These are phyloP conservation scores for Platygyra sinensis DNA, from an alignment of 64 coral and sea anemone species.

Conservation along the genomic window DNA sequence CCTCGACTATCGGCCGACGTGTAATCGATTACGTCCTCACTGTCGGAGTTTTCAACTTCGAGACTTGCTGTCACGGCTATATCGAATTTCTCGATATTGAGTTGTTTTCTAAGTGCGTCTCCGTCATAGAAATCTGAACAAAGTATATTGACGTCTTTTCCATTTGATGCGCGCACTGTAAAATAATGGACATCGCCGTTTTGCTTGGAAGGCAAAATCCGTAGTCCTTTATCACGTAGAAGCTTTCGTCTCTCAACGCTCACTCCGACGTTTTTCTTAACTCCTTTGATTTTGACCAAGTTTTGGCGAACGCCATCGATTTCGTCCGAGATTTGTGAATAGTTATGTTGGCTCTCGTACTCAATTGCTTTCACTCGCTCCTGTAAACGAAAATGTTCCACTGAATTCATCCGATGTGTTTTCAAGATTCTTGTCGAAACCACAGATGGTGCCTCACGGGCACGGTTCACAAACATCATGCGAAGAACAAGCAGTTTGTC, in stretches of 20 bases:
- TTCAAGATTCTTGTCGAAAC: slow-evolving; percentile 75
- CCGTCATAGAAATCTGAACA: slow-evolving; percentile 73
- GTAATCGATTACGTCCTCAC: not conserved
- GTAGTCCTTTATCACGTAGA: slow-evolving; percentile 70
- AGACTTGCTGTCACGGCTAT: not conserved
- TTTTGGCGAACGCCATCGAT: slow-evolving; percentile 89
- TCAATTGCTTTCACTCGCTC: slow-evolving; percentile 70
- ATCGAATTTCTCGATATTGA: slow-evolving; percentile 21
- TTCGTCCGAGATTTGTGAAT: slow-evolving; percentile 82
- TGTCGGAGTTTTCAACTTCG: slow-evolving; percentile 17
- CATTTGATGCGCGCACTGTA: slow-evolving; percentile 47
- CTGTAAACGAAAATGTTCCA: slow-evolving; percentile 72
- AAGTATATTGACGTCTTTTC: slow-evolving; percentile 48
- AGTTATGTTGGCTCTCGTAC: slow-evolving; percentile 66
- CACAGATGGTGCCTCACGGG: slow-evolving; percentile 71
- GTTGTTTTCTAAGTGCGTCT: slow-evolving; percentile 37
- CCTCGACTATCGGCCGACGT: not conserved
- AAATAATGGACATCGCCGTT: slow-evolving; percentile 17
- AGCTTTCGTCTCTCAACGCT: slow-evolving; percentile 82
- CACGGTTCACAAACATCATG: slow-evolving; percentile 8
- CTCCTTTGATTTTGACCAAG: slow-evolving; percentile 70
- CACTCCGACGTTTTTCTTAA: slow-evolving; percentile 66
- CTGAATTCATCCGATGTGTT: slow-evolving; percentile 78
- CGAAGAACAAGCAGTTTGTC: not conserved
- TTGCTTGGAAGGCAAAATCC: slow-evolving; percentile 47